Conservation (phyloP, 2,797 vertebrate genomes). For the Hyperoplus lanceolatus region DNA sequence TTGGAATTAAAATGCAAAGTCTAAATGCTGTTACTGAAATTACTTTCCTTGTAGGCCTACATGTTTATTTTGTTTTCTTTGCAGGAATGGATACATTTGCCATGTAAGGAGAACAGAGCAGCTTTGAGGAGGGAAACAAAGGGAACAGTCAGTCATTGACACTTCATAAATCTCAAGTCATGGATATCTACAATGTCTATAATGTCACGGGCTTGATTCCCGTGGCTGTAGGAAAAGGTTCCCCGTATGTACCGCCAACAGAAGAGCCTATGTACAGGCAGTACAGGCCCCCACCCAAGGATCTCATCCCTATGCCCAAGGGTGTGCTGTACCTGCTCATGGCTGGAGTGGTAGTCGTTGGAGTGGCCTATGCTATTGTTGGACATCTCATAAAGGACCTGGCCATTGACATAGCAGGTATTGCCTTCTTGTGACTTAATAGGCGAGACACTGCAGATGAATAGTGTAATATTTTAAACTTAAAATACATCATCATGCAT, state of each 20-base stretch:
- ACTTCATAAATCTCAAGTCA: background rate
- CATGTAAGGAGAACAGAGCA: background rate
- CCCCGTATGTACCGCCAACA: constrained; percentile 56
- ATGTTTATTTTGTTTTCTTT: background rate
- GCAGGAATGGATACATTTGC: background rate
- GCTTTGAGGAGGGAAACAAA: background rate
- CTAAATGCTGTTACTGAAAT: background rate
- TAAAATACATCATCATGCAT: no score
- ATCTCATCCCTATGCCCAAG: constrained; percentile 86
- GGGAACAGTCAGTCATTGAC: background rate
- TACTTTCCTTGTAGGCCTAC: background rate
- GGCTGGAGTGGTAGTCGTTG: constrained; percentile 87
- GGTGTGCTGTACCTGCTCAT: constrained; percentile 88
- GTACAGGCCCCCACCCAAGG: constrained; percentile 79
- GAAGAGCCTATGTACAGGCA: constrained; percentile 84
- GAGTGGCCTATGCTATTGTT: constrained; percentile 89
- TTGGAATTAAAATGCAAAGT: background rate
- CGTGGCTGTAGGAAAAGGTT: constrained; percentile 53
- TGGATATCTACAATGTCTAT: constrained; percentile 63
- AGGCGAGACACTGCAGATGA: no score
- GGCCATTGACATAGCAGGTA: constrained; percentile 89
- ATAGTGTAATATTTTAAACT: background rate
- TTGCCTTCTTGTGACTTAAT: background rate
- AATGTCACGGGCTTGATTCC: constrained; percentile 75
- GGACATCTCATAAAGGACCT: constrained; percentile 91